A percentile compares a stretch with the other conserved stretches of the same genome.
phyloP scores from a whole-genome alignment of 2,113 vertebrate genomes.

The Eulemur rufifrons region DNA sequence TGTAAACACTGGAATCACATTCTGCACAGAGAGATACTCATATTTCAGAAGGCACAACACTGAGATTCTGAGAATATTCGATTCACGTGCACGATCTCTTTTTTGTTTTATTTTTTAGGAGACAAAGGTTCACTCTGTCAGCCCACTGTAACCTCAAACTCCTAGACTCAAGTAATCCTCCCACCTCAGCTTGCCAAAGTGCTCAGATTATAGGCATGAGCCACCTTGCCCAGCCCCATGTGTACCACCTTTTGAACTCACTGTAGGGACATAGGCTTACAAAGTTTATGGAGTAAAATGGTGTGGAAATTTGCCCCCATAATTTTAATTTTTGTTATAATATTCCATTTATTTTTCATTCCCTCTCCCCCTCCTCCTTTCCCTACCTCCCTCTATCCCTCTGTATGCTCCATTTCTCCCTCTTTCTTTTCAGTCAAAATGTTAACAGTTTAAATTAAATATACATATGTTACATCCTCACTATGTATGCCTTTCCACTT shows the following conservation, averaged over 20 bases:
- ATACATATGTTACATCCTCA: not conserved
- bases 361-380: too few species aligned
- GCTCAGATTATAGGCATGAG: too few species aligned
- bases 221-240: too few species aligned
- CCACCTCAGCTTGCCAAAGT: too few species aligned
- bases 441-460: not conserved
- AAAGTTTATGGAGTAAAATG: not conserved
- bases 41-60: not conserved
- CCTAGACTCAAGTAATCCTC: too few species aligned
- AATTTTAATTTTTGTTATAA: not conserved
- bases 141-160: too few species aligned
- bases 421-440: not conserved
- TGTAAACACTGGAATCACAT: not conserved
- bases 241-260: not conserved
- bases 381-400: not conserved
- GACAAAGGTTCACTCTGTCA: too few species aligned
- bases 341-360: not conserved
- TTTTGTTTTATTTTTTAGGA: not conserved
- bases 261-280: not conserved
- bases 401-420: too few species aligned
- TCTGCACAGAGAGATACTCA: not conserved
- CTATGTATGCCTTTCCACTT: not conserved
- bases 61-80: not conserved
- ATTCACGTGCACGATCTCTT: not conserved
- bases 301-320: not conserved